Conservation (phyloP, 2,113 vertebrate species). For the Crypturellus undulatus region DNA sequence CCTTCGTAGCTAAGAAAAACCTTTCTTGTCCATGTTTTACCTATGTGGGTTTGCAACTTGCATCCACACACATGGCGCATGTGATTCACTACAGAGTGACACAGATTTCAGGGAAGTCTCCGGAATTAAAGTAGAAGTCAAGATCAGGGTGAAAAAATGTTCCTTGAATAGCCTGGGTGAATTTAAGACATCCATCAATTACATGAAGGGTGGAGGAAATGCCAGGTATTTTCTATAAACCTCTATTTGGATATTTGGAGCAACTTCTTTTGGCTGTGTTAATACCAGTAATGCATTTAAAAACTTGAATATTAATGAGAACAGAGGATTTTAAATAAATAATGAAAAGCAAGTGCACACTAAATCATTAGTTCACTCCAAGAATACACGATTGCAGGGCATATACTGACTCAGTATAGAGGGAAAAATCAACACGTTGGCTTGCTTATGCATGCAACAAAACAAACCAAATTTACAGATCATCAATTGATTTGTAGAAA, state of each 20-base stretch:
- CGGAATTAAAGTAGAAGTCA: not conserved
- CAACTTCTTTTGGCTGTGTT: not conserved
- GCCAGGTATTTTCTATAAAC: not conserved
- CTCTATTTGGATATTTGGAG: slow-evolving; percentile 1
- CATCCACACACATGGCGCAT: not conserved
- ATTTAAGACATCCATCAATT: not conserved
- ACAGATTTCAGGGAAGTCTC: not conserved
- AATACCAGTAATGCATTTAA: not conserved
- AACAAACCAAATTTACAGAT: not conserved
- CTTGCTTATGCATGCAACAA: not conserved
- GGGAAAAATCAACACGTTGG: not conserved
- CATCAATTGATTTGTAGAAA: not conserved
- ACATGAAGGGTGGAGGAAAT: not conserved
- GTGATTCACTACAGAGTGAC: not conserved
- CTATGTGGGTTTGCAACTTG: not conserved
- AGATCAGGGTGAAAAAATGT: not conserved
- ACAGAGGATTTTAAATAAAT: not conserved
- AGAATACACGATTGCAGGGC: not conserved
- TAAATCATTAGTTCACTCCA: not conserved
- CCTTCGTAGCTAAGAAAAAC: not conserved
- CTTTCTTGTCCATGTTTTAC: not conserved
- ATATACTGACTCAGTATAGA: not conserved
- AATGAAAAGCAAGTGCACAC: not conserved
- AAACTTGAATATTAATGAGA: not conserved
- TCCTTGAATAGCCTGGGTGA: not conserved